phyloP scores from a whole-genome alignment of 2,888 invertebrate genomes.

The Lepidocyrtinus sp. region DNA sequence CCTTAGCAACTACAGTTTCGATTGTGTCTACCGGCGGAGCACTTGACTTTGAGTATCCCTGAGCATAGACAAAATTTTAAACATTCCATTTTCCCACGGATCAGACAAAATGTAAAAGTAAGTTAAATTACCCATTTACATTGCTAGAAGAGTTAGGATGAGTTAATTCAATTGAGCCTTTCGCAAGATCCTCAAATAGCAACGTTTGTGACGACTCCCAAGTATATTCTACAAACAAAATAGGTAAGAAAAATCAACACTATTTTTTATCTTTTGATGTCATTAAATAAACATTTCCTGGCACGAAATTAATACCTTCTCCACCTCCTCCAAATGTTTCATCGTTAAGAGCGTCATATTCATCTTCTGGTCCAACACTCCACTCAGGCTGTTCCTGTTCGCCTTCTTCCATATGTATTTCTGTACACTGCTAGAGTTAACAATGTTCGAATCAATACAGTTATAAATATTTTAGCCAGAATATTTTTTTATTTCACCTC shows the following conservation, averaged over 20 bases:
- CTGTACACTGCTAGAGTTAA: neutral
- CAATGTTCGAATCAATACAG: too few species aligned
- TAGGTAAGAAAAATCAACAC: neutral
- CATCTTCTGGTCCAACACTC: conserved; percentile 77
- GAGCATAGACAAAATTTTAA: too few species aligned
- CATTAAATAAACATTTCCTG: neutral
- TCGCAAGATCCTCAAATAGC: conserved; percentile 33
- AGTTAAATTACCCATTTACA: too few species aligned
- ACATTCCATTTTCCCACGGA: too few species aligned
- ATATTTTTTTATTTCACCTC: too few species aligned
- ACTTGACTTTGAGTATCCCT: conserved; percentile 35
- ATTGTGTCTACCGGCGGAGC: conserved; percentile 13
- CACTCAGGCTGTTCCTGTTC: conserved; percentile 49
- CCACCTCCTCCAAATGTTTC: conserved; percentile 91
- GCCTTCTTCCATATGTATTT: conserved; percentile 37
- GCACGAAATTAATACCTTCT: conserved; percentile 72
- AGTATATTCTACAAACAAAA: conserved; percentile 57
- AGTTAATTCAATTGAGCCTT: conserved; percentile 21
- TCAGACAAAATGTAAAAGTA: too few species aligned
- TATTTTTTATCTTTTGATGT: too few species aligned
- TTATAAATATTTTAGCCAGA: neutral
- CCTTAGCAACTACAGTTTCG: neutral
- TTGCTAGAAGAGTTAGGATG: conserved; percentile 54
- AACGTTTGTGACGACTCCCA: conserved; percentile 63
- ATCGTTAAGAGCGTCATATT: conserved; percentile 92